These are phyloP conservation scores for Drosophila ambigua DNA, from an alignment of 1,140 invertebrate species.

Conservation along the genomic window DNA sequence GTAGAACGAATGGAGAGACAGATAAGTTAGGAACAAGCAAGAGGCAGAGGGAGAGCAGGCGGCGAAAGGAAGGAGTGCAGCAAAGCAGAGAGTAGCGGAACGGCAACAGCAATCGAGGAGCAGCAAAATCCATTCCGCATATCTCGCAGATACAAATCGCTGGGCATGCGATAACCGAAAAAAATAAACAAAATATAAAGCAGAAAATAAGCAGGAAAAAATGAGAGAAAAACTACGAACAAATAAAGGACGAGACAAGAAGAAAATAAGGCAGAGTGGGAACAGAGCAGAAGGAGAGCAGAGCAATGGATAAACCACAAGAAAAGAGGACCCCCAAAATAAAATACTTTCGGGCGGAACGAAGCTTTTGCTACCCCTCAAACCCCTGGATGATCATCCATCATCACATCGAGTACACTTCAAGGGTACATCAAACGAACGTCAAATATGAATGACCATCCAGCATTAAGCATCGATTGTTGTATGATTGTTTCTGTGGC, in stretches of 20 bases:
- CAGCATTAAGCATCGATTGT: too few species aligned
- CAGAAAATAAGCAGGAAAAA: slow-evolving; percentile 12
- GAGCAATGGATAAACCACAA: slow-evolving; percentile 35
- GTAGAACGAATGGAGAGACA: slow-evolving; percentile 4
- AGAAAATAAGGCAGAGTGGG: slow-evolving; percentile 16
- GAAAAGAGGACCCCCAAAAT: slow-evolving; percentile 2
- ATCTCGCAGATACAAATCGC: slow-evolving; percentile 49
- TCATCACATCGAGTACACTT: too few species aligned
- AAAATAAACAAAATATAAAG: slow-evolving; percentile 6
- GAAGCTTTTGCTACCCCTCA: too few species aligned
- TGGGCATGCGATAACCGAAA: slow-evolving; percentile 4
- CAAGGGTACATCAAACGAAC: too few species aligned
- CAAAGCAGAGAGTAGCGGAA: not conserved
- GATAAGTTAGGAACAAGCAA: not conserved
- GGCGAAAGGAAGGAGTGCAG: slow-evolving; percentile 21
- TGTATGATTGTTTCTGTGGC: too few species aligned
- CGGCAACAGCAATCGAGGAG: not conserved
- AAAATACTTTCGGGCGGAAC: not conserved
- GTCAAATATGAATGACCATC: too few species aligned
- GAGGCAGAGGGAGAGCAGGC: not conserved
- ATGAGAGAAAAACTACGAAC: slow-evolving; percentile 12
- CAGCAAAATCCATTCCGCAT: not conserved
- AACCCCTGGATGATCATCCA: too few species aligned
- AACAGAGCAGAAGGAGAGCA: slow-evolving; percentile 8
- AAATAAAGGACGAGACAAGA: slow-evolving; percentile 8